phyloP scores from a whole-genome alignment of 2,888 invertebrate species.

The Ypsolopha sequella region DNA sequence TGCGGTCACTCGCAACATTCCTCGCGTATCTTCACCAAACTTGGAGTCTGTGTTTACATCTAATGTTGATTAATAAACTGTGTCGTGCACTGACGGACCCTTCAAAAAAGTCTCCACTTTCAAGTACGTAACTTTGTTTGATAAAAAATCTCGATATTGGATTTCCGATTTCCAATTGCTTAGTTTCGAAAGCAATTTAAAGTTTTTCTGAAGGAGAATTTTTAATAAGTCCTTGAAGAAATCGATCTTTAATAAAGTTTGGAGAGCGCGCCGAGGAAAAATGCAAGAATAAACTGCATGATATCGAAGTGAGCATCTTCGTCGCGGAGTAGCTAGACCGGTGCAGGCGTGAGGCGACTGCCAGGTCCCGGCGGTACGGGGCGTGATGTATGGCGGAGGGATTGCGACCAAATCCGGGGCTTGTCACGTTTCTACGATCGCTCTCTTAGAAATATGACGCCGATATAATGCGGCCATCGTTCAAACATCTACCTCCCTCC shows the following conservation, averaged over 20 bases:
- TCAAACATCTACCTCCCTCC: constrained; percentile 31
- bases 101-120: neutral
- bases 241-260: constrained; percentile 49
- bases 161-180: neutral
- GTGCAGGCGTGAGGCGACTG: constrained; percentile 1
- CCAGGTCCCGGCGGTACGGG: constrained; percentile 10
- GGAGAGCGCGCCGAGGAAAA: constrained; percentile 25
- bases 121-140: neutral
- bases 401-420: constrained; percentile 15
- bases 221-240: constrained; percentile 35
- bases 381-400: constrained; percentile 24
- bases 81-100: neutral
- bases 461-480: constrained; percentile 47
- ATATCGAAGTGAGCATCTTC: neutral
- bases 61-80: too few relatives aligned
- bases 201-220: constrained; percentile 37
- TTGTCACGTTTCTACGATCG: constrained; percentile 53
- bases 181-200: constrained; percentile 7
- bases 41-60: too few relatives aligned
- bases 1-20: neutral
- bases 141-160: neutral
- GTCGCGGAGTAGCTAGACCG: constrained; percentile 12
- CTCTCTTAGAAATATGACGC: constrained; percentile 53
- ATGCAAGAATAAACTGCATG: constrained; percentile 34
- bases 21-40: neutral